A percentile compares a stretch with the other conserved stretches of the same genome.
Conservation (phyloP, 2,888 invertebrate genomes). For the Lathronympha strigana region DNA sequence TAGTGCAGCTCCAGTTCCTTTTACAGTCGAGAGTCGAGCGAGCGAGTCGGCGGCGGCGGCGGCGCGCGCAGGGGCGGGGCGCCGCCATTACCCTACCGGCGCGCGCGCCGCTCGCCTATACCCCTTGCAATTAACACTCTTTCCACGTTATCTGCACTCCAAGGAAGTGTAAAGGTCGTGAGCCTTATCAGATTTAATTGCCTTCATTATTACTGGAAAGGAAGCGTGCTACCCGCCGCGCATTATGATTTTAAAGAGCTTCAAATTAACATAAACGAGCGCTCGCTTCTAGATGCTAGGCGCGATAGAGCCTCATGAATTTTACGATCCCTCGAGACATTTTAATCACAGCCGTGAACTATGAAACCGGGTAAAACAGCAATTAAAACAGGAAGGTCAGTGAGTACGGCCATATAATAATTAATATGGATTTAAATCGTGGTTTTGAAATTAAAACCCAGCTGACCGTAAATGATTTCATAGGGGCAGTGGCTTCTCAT, state of each 20-base stretch:
- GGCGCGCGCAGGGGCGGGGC: conserved; percentile 52
- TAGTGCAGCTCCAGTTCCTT: conserved; percentile 83
- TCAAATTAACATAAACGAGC: conserved; percentile 75
- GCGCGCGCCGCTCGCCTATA: conserved; percentile 37
- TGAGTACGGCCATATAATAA: conserved; percentile 75
- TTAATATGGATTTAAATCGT: conserved; percentile 78
- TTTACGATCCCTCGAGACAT: conserved; percentile 70
- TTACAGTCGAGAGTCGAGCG: conserved; percentile 74
- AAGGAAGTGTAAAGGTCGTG: conserved; percentile 81
- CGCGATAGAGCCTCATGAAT: conserved; percentile 70
- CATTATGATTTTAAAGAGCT: conserved; percentile 77
- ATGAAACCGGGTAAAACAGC: conserved; percentile 71
- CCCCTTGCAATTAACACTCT: conserved; percentile 67
- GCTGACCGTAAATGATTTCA: conserved; percentile 80
- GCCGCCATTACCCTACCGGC: conserved; percentile 51
- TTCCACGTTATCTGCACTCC: conserved; percentile 60
- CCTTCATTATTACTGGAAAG: conserved; percentile 72
- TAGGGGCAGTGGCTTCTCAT: conserved; percentile 75
- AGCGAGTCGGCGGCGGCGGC: conserved; percentile 55
- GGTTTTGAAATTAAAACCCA: conserved; percentile 76
- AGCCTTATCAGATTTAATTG: conserved; percentile 79
- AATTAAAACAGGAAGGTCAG: conserved; percentile 82
- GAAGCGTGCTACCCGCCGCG: conserved; percentile 69
- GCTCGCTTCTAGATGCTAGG: conserved; percentile 61
- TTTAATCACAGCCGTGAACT: conserved; percentile 83